Percentiles rank a stretch among this genome's conserved stretches.
Conservation (phyloP, 2,797 vertebrate species). For the Girardinus metallicus region DNA sequence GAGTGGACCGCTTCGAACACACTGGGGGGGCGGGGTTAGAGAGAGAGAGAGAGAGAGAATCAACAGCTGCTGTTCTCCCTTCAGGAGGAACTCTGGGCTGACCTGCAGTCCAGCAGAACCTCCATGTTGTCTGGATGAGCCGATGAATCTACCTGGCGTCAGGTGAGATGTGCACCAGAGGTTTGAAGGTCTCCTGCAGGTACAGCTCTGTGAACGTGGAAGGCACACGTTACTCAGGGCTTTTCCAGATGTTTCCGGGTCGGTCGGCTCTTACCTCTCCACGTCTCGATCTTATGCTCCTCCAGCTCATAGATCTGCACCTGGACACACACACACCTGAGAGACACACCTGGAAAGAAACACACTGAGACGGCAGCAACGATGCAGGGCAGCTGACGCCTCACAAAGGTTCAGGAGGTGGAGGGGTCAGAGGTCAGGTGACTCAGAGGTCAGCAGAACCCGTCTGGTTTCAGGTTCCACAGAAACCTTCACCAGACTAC, state of each 20-base stretch:
- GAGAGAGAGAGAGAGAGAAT: neutral
- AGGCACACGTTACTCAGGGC: neutral
- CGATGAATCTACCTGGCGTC: constrained; percentile 87
- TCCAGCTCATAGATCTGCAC: constrained; percentile 98
- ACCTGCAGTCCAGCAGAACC: neutral
- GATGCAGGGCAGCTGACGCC: neutral
- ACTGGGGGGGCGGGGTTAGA: constrained; percentile 32
- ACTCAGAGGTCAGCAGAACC: neutral
- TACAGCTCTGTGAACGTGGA: constrained; percentile 88
- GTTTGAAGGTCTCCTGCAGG: constrained; percentile 98
- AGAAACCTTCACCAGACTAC: neutral
- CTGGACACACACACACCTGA: constrained; percentile 68
- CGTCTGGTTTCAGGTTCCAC: neutral
- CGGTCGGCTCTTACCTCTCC: constrained; percentile 85
- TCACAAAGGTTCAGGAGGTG: neutral
- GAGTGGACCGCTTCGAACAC: constrained; percentile 96
- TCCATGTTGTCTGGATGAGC: neutral
- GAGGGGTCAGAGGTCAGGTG: neutral
- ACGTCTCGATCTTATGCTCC: constrained; percentile 96
- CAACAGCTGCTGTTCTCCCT: neutral
- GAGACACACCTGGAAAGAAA: constrained; percentile 74
- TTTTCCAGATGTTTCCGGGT: neutral
- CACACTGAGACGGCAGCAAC: neutral
- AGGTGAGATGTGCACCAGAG: constrained; percentile 96
- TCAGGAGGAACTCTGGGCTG: neutral